A percentile compares a stretch with the other conserved stretches of the same genome.
Evolutionary conservation across 1,140 invertebrate genomes (phyloP).

Genomic region (Arion vulgaris): DNA sequence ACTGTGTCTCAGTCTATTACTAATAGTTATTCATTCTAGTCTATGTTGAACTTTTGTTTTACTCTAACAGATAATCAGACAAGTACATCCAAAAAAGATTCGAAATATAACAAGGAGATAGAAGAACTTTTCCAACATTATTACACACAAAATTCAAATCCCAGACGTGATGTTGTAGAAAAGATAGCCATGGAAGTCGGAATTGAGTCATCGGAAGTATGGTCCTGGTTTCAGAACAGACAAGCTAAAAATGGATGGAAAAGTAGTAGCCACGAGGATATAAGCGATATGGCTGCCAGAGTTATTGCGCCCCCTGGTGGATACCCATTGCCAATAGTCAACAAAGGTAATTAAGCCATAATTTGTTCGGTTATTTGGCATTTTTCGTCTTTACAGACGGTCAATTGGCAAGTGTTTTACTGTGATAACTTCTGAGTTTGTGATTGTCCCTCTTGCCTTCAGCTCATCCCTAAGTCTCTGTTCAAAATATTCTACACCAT

Average conservation of each 20-base stretch:
- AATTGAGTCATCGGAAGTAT: slow-evolving; percentile 9
- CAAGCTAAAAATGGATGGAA: neutral
- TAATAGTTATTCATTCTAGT: no score
- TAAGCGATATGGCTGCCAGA: neutral
- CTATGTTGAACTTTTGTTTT: no score
- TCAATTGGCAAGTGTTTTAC: no score
- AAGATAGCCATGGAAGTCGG: slow-evolving; percentile 38
- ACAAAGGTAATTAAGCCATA: slow-evolving; percentile 46
- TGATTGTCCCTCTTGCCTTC: no score
- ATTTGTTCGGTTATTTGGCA: no score
- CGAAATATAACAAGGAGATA: neutral
- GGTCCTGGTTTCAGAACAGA: slow-evolving; percentile 40
- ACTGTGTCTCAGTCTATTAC: no score
- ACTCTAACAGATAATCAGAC: slow-evolving; percentile 16
- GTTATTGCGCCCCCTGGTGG: slow-evolving; percentile 37
- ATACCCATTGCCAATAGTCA: slow-evolving; percentile 49
- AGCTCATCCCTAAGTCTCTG: no score
- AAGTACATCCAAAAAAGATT: neutral
- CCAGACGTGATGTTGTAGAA: slow-evolving; percentile 34
- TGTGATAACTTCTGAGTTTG: no score
- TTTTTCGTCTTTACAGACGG: no score
- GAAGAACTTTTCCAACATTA: neutral
- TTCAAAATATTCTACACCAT: neutral
- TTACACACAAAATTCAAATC: slow-evolving; percentile 19
- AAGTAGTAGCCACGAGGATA: neutral